Evolutionary conservation across 2,113 vertebrate genomes (phyloP).

Genomic region (Cololabis saira): DNA sequence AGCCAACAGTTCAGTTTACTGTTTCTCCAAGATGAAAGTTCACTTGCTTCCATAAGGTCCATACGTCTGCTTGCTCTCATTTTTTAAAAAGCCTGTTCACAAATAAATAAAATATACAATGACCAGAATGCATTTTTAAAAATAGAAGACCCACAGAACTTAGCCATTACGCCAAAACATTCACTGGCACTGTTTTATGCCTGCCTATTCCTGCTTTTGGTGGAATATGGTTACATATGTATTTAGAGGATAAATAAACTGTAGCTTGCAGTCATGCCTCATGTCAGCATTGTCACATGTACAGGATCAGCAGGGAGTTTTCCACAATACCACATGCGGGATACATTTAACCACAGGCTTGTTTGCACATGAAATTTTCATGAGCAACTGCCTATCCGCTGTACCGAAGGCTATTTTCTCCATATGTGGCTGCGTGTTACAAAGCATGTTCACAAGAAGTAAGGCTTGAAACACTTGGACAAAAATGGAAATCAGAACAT

Average conservation of each 20-base stretch:
- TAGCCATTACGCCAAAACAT: constrained; percentile 13
- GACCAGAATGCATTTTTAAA: constrained; percentile 55
- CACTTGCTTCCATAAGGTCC: constrained; percentile 25
- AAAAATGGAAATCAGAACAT: constrained; percentile 26
- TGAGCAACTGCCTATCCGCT: constrained; percentile 25
- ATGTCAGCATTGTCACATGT: constrained; percentile 16
- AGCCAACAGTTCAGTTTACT: constrained; percentile 29
- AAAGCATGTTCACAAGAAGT: constrained; percentile 25
- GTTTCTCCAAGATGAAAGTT: constrained; percentile 36
- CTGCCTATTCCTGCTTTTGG: constrained; percentile 44
- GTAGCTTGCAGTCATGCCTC: not conserved
- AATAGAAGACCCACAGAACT: constrained; percentile 45
- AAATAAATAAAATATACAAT: constrained; percentile 70
- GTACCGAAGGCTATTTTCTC: constrained; percentile 38
- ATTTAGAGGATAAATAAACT: not conserved
- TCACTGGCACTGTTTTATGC: constrained; percentile 13
- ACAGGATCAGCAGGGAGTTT: constrained; percentile 1
- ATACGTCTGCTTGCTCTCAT: constrained; percentile 21
- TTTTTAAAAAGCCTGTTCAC: constrained; percentile 34
- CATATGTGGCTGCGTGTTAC: constrained; percentile 15
- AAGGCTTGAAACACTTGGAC: constrained; percentile 23
- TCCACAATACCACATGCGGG: not conserved
- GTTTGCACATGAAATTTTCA: constrained; percentile 62
- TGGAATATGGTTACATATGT: not conserved
- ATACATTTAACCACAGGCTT: constrained; percentile 18